phyloP scores from a whole-genome alignment of 2,888 invertebrate species.

The Meta bourneti region DNA sequence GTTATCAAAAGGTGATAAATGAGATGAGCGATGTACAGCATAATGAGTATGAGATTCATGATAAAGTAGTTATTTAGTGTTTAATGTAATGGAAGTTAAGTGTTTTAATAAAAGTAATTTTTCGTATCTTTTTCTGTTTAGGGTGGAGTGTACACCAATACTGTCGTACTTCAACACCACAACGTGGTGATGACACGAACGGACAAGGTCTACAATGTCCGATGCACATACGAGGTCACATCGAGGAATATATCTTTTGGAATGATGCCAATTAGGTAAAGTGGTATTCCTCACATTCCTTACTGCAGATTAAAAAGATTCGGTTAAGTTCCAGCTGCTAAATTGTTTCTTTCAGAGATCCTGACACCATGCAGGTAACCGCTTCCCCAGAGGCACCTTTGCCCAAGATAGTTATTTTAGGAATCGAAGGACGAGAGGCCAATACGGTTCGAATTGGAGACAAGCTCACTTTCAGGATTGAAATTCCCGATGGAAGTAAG shows the following conservation, averaged over 20 bases:
- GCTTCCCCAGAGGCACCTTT: constrained; percentile 97
- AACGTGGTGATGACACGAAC: constrained; percentile 98
- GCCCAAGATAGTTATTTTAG: constrained; percentile 94
- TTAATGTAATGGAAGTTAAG: neutral
- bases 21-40: no score
- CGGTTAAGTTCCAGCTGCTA: no score
- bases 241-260: constrained; percentile 97
- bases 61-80: no score
- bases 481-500: constrained; percentile 97
- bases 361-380: constrained; percentile 97
- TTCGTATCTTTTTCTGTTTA: constrained; percentile 80
- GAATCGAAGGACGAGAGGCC: constrained; percentile 91
- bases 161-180: constrained; percentile 95
- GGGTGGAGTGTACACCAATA: constrained; percentile 96
- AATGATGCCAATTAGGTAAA: constrained; percentile 95
- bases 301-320: no score
- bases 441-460: constrained; percentile 97
- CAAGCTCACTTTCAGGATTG: constrained; percentile 95
- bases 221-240: constrained; percentile 97
- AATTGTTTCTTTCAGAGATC: constrained; percentile 85
- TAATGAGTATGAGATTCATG: no score
- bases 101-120: neutral
- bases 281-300: neutral
- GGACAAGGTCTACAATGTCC: constrained; percentile 97
- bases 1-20: no score